Percentiles rank a stretch among this genome's conserved stretches.
phyloP scores from a whole-genome alignment of 2,797 vertebrate species.

The Craterocephalus amniculus region DNA sequence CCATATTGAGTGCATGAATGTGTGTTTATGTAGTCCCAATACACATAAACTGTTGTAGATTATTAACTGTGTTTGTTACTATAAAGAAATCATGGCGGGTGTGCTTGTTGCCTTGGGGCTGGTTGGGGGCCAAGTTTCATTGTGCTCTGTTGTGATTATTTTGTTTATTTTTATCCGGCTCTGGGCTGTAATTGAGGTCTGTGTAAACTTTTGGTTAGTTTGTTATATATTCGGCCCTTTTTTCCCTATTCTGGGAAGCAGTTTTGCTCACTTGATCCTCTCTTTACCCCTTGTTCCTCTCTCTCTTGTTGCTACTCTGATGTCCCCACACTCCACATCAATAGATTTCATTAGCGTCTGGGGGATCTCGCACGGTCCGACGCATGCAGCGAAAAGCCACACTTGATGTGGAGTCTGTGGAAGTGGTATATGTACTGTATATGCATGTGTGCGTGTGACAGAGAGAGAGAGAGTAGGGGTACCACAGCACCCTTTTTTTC shows the following conservation, averaged over 20 bases:
- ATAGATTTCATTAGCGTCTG: constrained; percentile 83
- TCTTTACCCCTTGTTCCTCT: constrained; percentile 51
- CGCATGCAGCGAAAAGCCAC: constrained; percentile 70
- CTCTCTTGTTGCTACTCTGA: constrained; percentile 68
- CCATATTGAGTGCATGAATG: constrained; percentile 59
- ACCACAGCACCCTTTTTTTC: constrained; percentile 78
- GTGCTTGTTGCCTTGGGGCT: constrained; percentile 31
- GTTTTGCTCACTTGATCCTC: constrained; percentile 63
- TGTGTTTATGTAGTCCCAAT: constrained; percentile 42
- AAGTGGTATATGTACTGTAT: constrained; percentile 61
- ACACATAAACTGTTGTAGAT: constrained; percentile 34
- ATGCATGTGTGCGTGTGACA: constrained; percentile 31
- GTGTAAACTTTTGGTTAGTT: constrained; percentile 77
- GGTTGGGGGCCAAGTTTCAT: constrained; percentile 68
- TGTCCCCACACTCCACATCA: constrained; percentile 84
- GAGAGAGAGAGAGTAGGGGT: constrained; percentile 59
- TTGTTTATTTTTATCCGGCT: constrained; percentile 81
- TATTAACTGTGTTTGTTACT: constrained; percentile 59
- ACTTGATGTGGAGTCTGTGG: constrained; percentile 77
- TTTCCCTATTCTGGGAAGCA: constrained; percentile 68
- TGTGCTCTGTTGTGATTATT: constrained; percentile 77
- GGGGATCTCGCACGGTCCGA: constrained; percentile 77
- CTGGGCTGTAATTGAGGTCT: constrained; percentile 82
- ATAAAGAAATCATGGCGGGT: constrained; percentile 17
- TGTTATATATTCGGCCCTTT: constrained; percentile 68